phyloP scores from a whole-genome alignment of 2,888 invertebrate species.

The Dorcus parallelipipedus region DNA sequence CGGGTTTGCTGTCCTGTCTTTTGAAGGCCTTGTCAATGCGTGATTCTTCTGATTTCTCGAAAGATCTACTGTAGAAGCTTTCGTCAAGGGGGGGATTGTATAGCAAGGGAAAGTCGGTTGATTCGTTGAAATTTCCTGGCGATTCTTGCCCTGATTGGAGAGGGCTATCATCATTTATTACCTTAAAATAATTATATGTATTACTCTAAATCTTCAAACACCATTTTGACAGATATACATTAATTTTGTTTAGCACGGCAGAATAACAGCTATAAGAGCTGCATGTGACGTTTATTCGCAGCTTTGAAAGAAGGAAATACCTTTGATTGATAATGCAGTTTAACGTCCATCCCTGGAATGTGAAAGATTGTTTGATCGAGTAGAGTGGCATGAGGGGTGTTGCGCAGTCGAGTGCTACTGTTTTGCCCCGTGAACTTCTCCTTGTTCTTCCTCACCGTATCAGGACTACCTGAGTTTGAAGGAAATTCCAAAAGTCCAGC shows the following conservation, averaged over 20 bases:
- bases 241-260: too few species aligned
- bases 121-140: slow-evolving; percentile 12
- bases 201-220: too few species aligned
- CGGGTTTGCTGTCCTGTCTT: slow-evolving; percentile 22
- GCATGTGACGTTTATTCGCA: too few species aligned
- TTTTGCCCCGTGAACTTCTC: slow-evolving; percentile 41
- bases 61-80: slow-evolving; percentile 20
- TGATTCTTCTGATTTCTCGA: slow-evolving; percentile 40
- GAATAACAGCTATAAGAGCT: too few species aligned
- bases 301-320: slow-evolving; percentile 22
- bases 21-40: slow-evolving; percentile 46
- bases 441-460: slow-evolving; percentile 45
- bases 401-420: slow-evolving; percentile 41
- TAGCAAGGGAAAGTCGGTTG: background rate
- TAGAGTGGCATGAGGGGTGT: slow-evolving; percentile 47
- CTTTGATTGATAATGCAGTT: slow-evolving; percentile 48
- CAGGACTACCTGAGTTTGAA: slow-evolving; percentile 43
- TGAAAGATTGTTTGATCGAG: slow-evolving; percentile 84
- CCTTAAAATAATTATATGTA: slow-evolving; percentile 2
- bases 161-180: slow-evolving; percentile 17
- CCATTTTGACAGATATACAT: too few species aligned
- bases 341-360: slow-evolving; percentile 85
- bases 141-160: slow-evolving; percentile 21
- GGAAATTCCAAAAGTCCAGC: slow-evolving; percentile 46
- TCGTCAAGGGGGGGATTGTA: slow-evolving; percentile 3